Base-by-base conservation (phyloP, 2,797 vertebrate genomes). In the Hapalemur alaotrensis region DNA sequence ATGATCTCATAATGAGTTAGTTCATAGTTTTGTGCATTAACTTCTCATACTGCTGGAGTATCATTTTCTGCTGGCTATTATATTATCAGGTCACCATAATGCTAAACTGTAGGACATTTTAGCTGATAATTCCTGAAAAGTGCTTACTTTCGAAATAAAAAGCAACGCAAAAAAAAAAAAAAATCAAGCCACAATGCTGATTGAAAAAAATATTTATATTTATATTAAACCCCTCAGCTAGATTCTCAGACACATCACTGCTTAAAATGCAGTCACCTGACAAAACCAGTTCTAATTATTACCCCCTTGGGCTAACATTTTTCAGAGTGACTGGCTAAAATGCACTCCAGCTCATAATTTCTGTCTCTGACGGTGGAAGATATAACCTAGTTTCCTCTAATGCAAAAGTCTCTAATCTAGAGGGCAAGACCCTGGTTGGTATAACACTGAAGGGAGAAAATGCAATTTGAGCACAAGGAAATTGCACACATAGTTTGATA, bases 81-180 rank as follows among this genome's bases (percentile, higher is more conserved):
- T 98, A 96, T 97, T 98, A 97, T 97, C 30, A 76, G 97, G 98
- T 98, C 98, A 98, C 93, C 35, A 79, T 97, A 97, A 97, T 93
- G 80, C 95, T 98, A 98, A 98, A 95, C 91, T 91, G 75, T 97
- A 97, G 99, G 99, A 98, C 97, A 98, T 99, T 99, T 99, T 98
- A 99, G 98, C 98, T 99, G 99, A 99, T 99, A 99, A 99, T 99
- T 99, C 99, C 98, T 98, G 98, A 98, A 99, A 99, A 99, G 98
- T 99, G 99, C 99, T 99, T 99, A 99, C 99, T 99, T 99, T 99
- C 98, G 97, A 99, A 99, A 97, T 97, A 97, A 99, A 98, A 98
- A 97, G 95, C 97, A 98, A 98, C 97, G 73, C 57, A 87, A 98
- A 98, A 90, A 81, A 90, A 95, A 82, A 97, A 98, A 98, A 98